Conservation (phyloP, 2,113 vertebrate species). For the Mus spicilegus region DNA sequence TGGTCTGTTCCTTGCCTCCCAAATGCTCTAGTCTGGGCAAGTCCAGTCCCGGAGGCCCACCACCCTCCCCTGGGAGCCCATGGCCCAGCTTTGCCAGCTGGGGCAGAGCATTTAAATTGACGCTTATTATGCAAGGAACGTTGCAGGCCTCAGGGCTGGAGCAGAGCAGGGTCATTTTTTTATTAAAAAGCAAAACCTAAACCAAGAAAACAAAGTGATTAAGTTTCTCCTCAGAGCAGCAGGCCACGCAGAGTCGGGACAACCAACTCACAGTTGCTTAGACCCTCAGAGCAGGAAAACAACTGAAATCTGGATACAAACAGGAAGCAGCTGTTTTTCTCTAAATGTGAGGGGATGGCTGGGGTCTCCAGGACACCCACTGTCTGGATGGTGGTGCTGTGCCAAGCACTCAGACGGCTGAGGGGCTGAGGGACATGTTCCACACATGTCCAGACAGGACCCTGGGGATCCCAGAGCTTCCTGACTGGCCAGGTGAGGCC, state of each 20-base stretch:
- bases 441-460: fast-evolving
- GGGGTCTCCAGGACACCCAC: neutral
- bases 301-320: neutral
- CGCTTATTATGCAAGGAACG: neutral
- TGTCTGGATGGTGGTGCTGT: neutral
- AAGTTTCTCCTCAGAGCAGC: constrained; percentile 55
- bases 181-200: constrained; percentile 75
- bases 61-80: neutral
- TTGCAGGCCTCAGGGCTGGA: constrained; percentile 36
- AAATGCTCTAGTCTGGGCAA: neutral
- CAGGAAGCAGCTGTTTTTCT: constrained; percentile 39
- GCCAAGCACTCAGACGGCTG: neutral
- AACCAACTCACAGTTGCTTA: neutral
- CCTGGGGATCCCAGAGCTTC: neutral
- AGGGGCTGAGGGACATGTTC: neutral
- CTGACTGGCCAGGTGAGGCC: neutral
- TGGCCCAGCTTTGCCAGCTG: neutral
- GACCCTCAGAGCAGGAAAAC: neutral
- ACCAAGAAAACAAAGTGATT: constrained; percentile 76
- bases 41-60: neutral
- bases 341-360: neutral
- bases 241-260: neutral
- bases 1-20: neutral
- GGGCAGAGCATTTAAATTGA: neutral
- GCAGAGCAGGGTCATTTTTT: constrained; percentile 15